Percentiles rank a stretch among this genome's conserved stretches.
These are phyloP conservation scores for Actinia equina DNA, from an alignment of 64 coral and sea anemone genomes.

Conservation along the genomic window DNA sequence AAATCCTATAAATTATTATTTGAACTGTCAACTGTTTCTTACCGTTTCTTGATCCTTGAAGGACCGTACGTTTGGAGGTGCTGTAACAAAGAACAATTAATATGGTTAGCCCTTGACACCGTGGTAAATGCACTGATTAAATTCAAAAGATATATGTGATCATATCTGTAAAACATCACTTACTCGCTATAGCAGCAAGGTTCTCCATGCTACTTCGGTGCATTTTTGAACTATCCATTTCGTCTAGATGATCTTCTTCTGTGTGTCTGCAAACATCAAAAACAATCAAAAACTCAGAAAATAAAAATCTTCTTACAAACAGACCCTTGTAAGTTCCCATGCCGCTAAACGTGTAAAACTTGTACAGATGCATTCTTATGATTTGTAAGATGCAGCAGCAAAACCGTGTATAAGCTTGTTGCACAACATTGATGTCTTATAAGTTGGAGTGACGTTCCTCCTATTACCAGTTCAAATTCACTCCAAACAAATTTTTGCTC, in stretches of 20 bases:
- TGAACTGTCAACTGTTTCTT: neutral
- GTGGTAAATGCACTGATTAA: conserved; percentile 16
- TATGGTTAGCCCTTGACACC: no score
- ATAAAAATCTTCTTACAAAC: neutral
- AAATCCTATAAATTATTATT: neutral
- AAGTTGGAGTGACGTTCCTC: no score
- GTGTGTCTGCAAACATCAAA: neutral
- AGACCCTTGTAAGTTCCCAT: no score
- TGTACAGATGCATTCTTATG: no score
- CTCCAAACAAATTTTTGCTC: no score
- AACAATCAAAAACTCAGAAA: neutral
- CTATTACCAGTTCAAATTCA: no score
- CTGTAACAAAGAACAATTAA: conserved; percentile 11
- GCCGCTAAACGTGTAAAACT: no score
- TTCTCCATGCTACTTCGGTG: conserved; percentile 26
- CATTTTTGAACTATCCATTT: neutral
- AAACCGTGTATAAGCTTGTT: no score
- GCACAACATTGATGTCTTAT: no score
- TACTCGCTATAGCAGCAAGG: conserved; percentile 2
- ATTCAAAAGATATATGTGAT: neutral
- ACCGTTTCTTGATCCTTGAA: conserved; percentile 97
- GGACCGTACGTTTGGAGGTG: conserved; percentile 62
- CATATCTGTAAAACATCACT: neutral
- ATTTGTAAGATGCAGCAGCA: no score
- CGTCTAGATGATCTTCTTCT: neutral